These are phyloP conservation scores for Calycopis cecrops DNA, from an alignment of 1,140 invertebrate species.

Conservation along the genomic window DNA sequence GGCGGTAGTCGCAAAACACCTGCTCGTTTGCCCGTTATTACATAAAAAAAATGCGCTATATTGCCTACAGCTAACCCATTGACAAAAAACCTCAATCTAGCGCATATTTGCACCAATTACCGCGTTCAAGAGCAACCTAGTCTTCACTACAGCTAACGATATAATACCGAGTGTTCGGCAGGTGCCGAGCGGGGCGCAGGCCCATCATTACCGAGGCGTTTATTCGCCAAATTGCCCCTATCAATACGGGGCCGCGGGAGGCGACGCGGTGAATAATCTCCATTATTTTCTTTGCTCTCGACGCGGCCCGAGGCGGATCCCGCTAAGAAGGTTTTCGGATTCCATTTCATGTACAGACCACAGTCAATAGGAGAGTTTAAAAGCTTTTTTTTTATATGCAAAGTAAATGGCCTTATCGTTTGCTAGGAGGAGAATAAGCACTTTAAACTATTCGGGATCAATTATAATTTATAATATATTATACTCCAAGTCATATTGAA, in stretches of 20 bases:
- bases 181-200: slow-evolving; percentile 22
- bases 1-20: too few species aligned
- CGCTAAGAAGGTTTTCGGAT: slow-evolving; percentile 28
- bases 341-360: slow-evolving; percentile 6
- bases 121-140: background rate
- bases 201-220: slow-evolving; percentile 39
- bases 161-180: slow-evolving; percentile 11
- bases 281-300: slow-evolving; percentile 48
- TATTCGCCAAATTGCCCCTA: slow-evolving; percentile 57
- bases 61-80: too few species aligned
- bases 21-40: too few species aligned
- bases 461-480: too few species aligned
- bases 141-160: background rate
- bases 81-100: too few species aligned
- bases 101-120: background rate
- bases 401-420: too few species aligned
- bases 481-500: too few species aligned
- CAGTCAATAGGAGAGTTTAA: too few species aligned
- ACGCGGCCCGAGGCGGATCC: slow-evolving; percentile 33
- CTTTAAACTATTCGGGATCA: too few species aligned
- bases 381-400: too few species aligned
- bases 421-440: too few species aligned
- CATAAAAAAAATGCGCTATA: too few species aligned
- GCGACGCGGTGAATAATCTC: slow-evolving; percentile 46
- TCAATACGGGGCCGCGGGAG: slow-evolving; percentile 43